Conservation (phyloP, 2,888 invertebrate species). For the Xylota sylvarum region DNA sequence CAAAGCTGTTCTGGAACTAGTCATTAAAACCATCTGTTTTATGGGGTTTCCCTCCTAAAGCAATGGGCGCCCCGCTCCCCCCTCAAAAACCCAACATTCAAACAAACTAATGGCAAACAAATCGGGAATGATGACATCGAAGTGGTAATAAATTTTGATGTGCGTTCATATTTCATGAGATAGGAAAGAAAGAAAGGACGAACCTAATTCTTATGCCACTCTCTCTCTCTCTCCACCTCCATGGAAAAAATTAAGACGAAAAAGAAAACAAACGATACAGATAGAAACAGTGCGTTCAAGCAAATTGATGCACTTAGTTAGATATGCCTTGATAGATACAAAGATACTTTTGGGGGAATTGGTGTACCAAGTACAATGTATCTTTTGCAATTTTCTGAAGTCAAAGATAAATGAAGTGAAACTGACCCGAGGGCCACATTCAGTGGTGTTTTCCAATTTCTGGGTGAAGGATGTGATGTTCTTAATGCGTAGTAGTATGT, state of each 20-base stretch:
- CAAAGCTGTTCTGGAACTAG: slow-evolving; percentile 1
- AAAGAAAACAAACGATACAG: neutral
- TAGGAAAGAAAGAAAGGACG: neutral
- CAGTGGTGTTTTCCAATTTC: slow-evolving; percentile 9
- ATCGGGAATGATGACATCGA: slow-evolving; percentile 59
- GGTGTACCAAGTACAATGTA: neutral
- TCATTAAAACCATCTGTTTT: slow-evolving; percentile 58
- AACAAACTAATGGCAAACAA: slow-evolving; percentile 40
- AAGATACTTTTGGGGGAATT: neutral
- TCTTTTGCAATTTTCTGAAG: neutral
- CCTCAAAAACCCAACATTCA: neutral
- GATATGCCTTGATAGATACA: slow-evolving; percentile 1
- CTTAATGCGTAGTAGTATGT: slow-evolving; percentile 1
- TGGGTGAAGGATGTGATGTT: neutral
- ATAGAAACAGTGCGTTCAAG: slow-evolving; percentile 11
- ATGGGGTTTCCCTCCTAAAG: slow-evolving; percentile 6
- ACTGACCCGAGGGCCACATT: slow-evolving; percentile 27
- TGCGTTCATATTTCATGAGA: slow-evolving; percentile 52
- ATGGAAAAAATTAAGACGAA: neutral
- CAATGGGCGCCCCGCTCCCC: too few species aligned
- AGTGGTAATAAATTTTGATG: slow-evolving; percentile 65
- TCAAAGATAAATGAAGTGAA: slow-evolving; percentile 29
- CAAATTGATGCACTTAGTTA: slow-evolving; percentile 39
- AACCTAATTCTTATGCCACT: neutral
- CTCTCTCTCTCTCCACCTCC: too few species aligned